Evolutionary conservation across 2,888 invertebrate species (phyloP).

Genomic region (Neocrepidodera transversa): DNA sequence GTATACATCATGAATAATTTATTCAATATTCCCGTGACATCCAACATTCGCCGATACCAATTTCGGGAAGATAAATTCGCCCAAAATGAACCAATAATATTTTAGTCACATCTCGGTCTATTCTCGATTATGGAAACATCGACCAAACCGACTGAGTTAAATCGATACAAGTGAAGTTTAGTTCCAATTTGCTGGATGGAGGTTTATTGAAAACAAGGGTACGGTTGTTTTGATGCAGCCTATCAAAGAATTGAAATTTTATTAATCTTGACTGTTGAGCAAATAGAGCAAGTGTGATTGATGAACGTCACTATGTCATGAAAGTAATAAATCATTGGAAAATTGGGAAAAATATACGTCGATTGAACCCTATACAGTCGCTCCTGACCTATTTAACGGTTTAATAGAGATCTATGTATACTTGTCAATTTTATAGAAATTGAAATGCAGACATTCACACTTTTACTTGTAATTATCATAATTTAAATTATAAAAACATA

Average conservation of each 20-base stretch:
- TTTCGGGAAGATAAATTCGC: slow-evolving; percentile 16
- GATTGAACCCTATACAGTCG: no score
- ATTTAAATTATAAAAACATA: no score
- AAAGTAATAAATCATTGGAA: slow-evolving; percentile 25
- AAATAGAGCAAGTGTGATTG: slow-evolving; percentile 28
- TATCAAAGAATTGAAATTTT: slow-evolving; percentile 25
- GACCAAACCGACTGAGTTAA: slow-evolving; percentile 14
- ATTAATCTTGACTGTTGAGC: slow-evolving; percentile 26
- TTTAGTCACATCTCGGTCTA: slow-evolving; percentile 24
- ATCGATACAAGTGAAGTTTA: slow-evolving; percentile 27
- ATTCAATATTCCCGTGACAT: slow-evolving; percentile 18
- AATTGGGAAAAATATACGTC: slow-evolving; percentile 15
- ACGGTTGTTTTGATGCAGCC: slow-evolving; percentile 15
- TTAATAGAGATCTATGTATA: no score
- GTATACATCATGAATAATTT: slow-evolving; percentile 18
- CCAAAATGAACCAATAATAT: slow-evolving; percentile 23
- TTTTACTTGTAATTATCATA: no score
- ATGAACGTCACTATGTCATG: slow-evolving; percentile 25
- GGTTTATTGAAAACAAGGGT: slow-evolving; percentile 16
- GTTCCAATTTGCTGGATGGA: slow-evolving; percentile 25
- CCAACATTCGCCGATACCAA: slow-evolving; percentile 22
- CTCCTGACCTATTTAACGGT: no score
- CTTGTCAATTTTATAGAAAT: no score
- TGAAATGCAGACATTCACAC: no score
- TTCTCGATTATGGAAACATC: slow-evolving; percentile 20